Evolutionary conservation across 2,797 vertebrate genomes (phyloP), one percentile per base, ranked within the genome.

Genomic region (Enteromius anoplus): DNA sequence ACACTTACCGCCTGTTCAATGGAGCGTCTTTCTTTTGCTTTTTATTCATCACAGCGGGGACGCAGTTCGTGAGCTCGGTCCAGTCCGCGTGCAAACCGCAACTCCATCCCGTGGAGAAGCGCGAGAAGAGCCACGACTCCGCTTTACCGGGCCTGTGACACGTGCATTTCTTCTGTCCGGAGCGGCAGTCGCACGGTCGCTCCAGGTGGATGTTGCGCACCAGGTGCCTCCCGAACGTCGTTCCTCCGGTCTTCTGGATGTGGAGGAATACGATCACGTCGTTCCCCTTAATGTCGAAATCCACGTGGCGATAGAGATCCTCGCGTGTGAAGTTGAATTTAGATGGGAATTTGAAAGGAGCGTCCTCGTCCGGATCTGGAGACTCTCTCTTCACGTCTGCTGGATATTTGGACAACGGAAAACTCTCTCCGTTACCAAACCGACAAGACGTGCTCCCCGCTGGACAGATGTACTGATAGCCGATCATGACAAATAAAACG

Each of bases 101-200:
- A 87, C 96, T 98, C 97, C 97, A 98, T 91, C 97, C 97, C 0
- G 97, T 98, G 87, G 97, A 98, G 92, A 98, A 98, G 85, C 97
- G 95, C 15, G 97, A 98, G 93, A 98, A 98, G 78, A 98, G 96
- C 97, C 97, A 98, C 60, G 97, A 98, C 90, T 98, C 95, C 89
- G 96, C 95, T 89, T 88, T 95, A 1, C 96, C 97, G 0, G 97
- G 97, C 86, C 97, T 96, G 92, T 97, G 96, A 75, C 97, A 98
- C 84, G 94, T 93, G 92, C 97, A 98, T 85, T 97, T 98, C 92
- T 97, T 96, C 93, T 98, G 97, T 32, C 97, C 97, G 2, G 96
- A 87, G 78, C 94, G 91, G 92, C 97, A 98, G 89, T 95, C 94
- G 79, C 97, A 98, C 0, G 97, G 97, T 92, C 94, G 96, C 93